Evolutionary conservation across 2,888 invertebrate genomes (phyloP).

Genomic region (Coelogynopora nodosa): DNA sequence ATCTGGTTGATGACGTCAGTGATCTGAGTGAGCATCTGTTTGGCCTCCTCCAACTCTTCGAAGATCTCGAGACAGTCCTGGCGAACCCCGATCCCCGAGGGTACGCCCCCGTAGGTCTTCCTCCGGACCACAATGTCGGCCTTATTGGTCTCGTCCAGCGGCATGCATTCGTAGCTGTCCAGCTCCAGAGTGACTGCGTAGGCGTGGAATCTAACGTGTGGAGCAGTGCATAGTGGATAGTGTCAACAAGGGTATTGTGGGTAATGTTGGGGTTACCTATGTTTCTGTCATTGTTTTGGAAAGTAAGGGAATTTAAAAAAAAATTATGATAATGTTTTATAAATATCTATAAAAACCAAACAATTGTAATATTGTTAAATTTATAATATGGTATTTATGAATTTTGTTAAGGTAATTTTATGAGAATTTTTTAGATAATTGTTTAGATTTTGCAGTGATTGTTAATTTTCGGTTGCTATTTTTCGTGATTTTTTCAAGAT

Average conservation of each 20-base stretch:
- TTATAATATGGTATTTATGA: no score
- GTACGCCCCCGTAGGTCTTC: constrained; percentile 59
- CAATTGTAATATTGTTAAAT: no score
- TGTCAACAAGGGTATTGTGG: no score
- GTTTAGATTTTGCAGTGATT: no score
- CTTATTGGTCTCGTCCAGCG: constrained; percentile 52
- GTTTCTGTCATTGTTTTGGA: no score
- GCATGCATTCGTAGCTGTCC: constrained; percentile 56
- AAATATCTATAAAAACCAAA: no score
- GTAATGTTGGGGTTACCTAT: no score
- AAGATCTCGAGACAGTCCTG: constrained; percentile 60
- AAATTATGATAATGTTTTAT: background rate
- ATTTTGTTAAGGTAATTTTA: no score
- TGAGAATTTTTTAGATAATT: no score
- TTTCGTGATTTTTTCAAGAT: no score
- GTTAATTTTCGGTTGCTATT: no score
- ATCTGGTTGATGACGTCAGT: constrained; percentile 26
- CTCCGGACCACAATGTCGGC: constrained; percentile 56
- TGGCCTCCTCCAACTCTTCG: constrained; percentile 60
- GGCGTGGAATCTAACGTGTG: constrained; percentile 56
- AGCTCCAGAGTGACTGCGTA: constrained; percentile 60
- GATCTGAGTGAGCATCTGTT: constrained; percentile 49
- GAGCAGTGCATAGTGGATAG: background rate
- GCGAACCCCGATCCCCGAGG: constrained; percentile 59
- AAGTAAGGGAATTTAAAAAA: constrained; percentile 20